Percentiles rank a stretch among this genome's conserved stretches.
Evolutionary conservation across 2,797 vertebrate species (phyloP).

Genomic region (Diplodus puntazzo): DNA sequence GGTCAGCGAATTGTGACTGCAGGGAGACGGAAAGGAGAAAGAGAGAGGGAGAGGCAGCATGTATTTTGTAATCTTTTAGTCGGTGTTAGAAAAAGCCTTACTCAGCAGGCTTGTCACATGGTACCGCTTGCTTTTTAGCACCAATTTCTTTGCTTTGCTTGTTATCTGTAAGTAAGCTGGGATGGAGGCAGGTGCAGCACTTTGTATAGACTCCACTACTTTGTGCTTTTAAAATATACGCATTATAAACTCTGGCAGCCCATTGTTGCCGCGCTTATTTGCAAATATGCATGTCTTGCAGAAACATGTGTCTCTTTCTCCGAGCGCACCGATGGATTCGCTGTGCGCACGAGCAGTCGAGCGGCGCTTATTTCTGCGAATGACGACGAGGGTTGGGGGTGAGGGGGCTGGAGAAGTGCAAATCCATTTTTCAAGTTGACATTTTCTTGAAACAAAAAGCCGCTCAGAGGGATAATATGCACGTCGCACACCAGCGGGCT

Average conservation of each 20-base stretch:
- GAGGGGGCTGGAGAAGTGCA: not conserved
- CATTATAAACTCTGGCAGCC: not conserved
- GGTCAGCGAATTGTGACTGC: conserved; percentile 61
- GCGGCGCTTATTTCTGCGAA: not conserved
- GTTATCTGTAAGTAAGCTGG: not conserved
- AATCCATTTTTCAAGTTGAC: conserved; percentile 51
- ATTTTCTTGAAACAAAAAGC: conserved; percentile 53
- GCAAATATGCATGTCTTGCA: conserved; percentile 20
- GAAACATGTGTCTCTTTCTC: not conserved
- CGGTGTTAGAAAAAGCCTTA: conserved; percentile 51
- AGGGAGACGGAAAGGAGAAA: conserved; percentile 39
- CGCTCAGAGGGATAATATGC: conserved; percentile 38
- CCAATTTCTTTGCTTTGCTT: conserved; percentile 30
- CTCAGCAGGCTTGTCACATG: conserved; percentile 68
- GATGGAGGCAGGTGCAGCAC: conserved; percentile 20
- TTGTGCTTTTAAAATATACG: conserved; percentile 7
- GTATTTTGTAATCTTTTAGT: conserved; percentile 65
- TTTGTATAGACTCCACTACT: not conserved
- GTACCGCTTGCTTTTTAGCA: conserved; percentile 34
- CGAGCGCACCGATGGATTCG: not conserved
- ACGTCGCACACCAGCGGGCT: conserved; percentile 23
- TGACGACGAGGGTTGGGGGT: not conserved
- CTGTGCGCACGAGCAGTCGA: conserved; percentile 1
- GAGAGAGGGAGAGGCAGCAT: conserved; percentile 35
- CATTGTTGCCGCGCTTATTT: conserved; percentile 1